Conservation (phyloP, 2,888 invertebrate species). For the Andrena hattorfiana region DNA sequence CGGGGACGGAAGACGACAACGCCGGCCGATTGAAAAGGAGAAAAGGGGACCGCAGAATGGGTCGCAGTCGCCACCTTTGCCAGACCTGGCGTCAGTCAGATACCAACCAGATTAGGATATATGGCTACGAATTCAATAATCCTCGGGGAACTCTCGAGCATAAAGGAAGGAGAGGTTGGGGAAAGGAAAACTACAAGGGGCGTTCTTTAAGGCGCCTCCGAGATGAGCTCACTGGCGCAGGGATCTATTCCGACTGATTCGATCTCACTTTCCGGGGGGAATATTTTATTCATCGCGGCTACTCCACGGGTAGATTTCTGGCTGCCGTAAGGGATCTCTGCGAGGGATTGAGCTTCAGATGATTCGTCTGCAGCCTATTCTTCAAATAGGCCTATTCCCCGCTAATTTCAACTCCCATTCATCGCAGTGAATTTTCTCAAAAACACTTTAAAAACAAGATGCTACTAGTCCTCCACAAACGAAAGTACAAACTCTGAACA, state of each 20-base stretch:
- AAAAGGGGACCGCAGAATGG: conserved; percentile 9
- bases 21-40: conserved; percentile 43
- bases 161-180: not conserved
- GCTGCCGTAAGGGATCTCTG: not conserved
- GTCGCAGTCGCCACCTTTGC: conserved; percentile 32
- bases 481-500: too few species aligned
- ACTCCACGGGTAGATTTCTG: not conserved
- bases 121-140: conserved; percentile 30
- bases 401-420: too few species aligned
- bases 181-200: conserved; percentile 4
- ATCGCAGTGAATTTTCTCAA: too few species aligned
- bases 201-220: not conserved
- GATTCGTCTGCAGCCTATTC: too few species aligned
- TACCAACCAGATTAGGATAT: conserved; percentile 24
- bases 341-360: not conserved
- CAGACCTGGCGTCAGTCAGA: conserved; percentile 3
- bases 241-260: not conserved
- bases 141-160: conserved; percentile 3
- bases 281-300: not conserved
- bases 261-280: not conserved
- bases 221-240: not conserved
- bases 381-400: too few species aligned
- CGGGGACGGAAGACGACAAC: conserved; percentile 33
- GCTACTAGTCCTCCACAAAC: too few species aligned
- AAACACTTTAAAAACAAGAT: too few species aligned